Conservation (phyloP, 2,113 vertebrate genomes). For the Sinosuthora webbiana region DNA sequence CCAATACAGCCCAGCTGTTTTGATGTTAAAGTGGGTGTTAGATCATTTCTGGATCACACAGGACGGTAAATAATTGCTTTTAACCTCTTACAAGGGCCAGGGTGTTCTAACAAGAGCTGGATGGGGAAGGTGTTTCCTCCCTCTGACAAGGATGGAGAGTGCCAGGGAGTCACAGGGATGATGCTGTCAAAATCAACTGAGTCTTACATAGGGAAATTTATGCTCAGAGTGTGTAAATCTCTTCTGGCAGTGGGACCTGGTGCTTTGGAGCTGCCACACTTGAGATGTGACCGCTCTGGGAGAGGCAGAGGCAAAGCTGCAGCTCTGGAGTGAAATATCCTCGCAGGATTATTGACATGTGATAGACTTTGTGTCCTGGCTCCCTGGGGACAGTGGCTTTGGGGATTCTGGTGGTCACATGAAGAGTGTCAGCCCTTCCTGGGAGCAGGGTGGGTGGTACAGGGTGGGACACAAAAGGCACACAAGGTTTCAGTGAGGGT, state of each 20-base stretch:
- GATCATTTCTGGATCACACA: background rate
- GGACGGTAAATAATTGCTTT: background rate
- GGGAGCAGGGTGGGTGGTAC: background rate
- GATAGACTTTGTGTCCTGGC: background rate
- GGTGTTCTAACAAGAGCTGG: background rate
- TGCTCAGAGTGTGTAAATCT: background rate
- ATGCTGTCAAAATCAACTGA: background rate
- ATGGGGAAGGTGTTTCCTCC: background rate
- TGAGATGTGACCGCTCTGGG: background rate
- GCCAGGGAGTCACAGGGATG: background rate
- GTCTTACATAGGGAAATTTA: background rate
- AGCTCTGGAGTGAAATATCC: background rate
- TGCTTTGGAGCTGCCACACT: background rate
- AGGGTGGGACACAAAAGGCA: background rate
- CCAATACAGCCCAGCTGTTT: background rate
- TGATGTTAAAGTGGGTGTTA: background rate
- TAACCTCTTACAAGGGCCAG: background rate
- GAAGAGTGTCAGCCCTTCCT: background rate
- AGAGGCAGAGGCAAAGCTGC: background rate
- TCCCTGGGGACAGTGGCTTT: background rate
- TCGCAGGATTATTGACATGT: fast-evolving
- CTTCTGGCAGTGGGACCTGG: background rate
- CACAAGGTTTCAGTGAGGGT: background rate
- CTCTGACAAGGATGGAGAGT: background rate
- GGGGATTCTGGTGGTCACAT: background rate